A percentile compares a stretch with the other conserved stretches of the same genome.
phyloP scores from a whole-genome alignment of 2,888 invertebrate genomes.

The Phortica magna region DNA sequence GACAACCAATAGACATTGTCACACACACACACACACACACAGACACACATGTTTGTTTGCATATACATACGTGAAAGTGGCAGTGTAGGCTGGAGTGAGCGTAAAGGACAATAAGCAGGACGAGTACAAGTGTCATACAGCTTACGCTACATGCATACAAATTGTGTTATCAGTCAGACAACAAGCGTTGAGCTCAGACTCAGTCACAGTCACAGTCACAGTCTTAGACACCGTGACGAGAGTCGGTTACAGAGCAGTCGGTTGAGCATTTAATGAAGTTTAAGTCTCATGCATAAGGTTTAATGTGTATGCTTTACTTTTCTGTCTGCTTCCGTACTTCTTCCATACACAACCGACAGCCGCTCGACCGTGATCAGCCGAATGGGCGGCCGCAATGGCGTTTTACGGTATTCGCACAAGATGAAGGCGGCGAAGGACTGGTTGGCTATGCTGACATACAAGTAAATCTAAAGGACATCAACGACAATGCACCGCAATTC shows the following conservation, averaged over 20 bases:
- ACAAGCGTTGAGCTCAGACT: conserved; percentile 9
- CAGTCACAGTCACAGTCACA: conserved; percentile 19
- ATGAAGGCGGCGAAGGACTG: conserved; percentile 95
- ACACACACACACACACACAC: conserved; percentile 23
- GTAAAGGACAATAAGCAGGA: neutral
- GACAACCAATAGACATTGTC: neutral
- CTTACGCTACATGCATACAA: conserved; percentile 19
- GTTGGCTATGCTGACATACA: conserved; percentile 98
- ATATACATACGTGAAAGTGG: conserved; percentile 16
- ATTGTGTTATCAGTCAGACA: conserved; percentile 29
- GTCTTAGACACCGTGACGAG: conserved; percentile 34
- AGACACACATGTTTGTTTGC: neutral
- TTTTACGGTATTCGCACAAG: conserved; percentile 96
- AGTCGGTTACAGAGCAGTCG: conserved; percentile 37
- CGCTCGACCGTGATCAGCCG: conserved; percentile 96
- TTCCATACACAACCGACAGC: conserved; percentile 79
- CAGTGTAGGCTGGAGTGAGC: neutral
- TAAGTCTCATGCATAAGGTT: neutral
- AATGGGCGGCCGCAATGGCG: conserved; percentile 96
- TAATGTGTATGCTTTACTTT: neutral
- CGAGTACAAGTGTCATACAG: neutral
- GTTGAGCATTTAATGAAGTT: conserved; percentile 23
- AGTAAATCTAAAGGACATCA: conserved; percentile 97
- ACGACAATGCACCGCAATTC: conserved; percentile 97
- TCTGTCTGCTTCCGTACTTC: neutral